Percentiles rank a stretch among this genome's conserved stretches.
Conservation (phyloP, 2,797 vertebrate genomes). For the Peromyscus attwateri region DNA sequence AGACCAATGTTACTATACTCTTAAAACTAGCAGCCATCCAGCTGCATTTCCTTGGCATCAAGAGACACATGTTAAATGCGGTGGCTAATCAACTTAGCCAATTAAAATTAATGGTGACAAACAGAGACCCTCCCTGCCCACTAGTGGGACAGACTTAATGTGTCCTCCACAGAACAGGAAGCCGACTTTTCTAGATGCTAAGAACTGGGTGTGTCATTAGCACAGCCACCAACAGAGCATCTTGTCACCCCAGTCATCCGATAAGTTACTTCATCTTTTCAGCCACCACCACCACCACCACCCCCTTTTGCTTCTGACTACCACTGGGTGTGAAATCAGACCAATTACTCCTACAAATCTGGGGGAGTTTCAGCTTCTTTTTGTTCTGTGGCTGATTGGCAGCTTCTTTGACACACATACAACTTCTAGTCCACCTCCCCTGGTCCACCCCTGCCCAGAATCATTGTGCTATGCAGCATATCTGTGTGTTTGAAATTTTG, state of each 20-base stretch:
- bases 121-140: neutral
- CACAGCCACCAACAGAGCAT: neutral
- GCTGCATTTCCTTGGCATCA: neutral
- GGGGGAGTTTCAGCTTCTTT: constrained; percentile 49
- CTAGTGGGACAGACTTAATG: neutral
- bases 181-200: neutral
- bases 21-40: neutral
- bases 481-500: constrained; percentile 51
- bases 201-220: neutral
- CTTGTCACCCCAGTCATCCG: neutral
- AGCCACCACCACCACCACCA: neutral
- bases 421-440: constrained; percentile 68
- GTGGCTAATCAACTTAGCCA: neutral
- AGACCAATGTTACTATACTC: neutral
- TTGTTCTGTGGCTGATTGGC: constrained; percentile 49
- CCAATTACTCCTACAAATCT: constrained; percentile 58
- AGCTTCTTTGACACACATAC: constrained; percentile 55
- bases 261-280: constrained; percentile 27
- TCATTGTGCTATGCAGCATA: constrained; percentile 59
- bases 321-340: constrained; percentile 20
- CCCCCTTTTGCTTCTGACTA: neutral
- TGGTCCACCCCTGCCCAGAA: constrained; percentile 59
- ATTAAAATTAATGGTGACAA: neutral
- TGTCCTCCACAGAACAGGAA: neutral
- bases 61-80: neutral